Base-by-base conservation (phyloP, 1,140 invertebrate species). In the Cyclina sinensis region DNA sequence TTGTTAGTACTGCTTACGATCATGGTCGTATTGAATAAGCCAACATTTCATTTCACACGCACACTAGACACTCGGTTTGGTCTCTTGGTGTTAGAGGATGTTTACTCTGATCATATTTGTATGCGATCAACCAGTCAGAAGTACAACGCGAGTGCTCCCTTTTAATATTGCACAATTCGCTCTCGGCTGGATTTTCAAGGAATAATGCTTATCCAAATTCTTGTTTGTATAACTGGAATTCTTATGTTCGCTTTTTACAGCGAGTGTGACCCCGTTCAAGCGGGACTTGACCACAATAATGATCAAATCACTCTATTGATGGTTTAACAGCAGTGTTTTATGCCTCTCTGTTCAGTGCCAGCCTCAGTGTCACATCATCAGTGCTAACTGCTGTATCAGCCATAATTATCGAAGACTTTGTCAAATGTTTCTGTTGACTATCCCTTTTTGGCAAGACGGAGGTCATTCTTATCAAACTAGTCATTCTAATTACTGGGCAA, bases 341-440 rank as follows among this genome's bases (percentile, higher is more conserved):
- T 37, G 80, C 80, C 2, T 65, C 54, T 65, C 24, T 82, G 7
- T 57, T 82, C 35, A 82, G 80, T 24, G 80, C 57, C 18, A 82
- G 80, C 65, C 35, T 82, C 4, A 82, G 80, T 35, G 65, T 59
- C 27, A 68, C 65, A 21, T 82, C 80, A 7, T 82, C 80, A 1
- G 80, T n/a, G 43, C 35, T 82, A 5, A 82, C 43, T 68, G 57
- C 57, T n/a, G 35, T 65, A 32, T 82, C 59, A 46, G 59, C 80
- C 0, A 27, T 99, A 7, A 97, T 97, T 5, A 97, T 98, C 90
- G 97, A 99, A 95, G 98, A 99, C 95, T 96, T 99, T 68, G 95
- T 98, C 0, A 97, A 96, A 68, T 27, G 30, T 32, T 97, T 97
- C 3, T 92, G 97, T 16, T 96, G 97, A 30, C 96, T 96, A 18